Percentiles rank a stretch among this genome's conserved stretches.
phyloP scores from a whole-genome alignment of 2,113 vertebrate species.

The Sinosuthora webbiana region DNA sequence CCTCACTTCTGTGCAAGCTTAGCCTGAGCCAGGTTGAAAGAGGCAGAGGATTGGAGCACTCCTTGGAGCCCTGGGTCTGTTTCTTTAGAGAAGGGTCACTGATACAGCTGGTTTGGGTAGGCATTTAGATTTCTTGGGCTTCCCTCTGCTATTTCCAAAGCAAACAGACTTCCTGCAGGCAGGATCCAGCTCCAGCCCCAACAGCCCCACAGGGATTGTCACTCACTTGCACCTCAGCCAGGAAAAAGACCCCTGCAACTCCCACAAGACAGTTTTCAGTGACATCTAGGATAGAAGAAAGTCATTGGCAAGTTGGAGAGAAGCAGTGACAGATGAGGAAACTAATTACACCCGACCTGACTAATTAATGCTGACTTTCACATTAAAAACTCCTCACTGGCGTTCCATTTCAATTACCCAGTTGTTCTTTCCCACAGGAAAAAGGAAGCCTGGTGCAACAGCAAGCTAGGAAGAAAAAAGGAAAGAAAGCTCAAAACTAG shows the following conservation, averaged over 20 bases:
- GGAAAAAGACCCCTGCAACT: background rate
- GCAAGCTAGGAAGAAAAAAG: background rate
- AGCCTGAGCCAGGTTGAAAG: background rate
- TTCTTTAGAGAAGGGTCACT: background rate
- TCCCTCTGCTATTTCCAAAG: background rate
- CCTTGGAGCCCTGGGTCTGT: background rate
- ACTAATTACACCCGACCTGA: conserved; percentile 63
- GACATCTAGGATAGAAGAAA: conserved; percentile 20
- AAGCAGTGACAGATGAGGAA: conserved; percentile 59
- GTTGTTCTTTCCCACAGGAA: conserved; percentile 47
- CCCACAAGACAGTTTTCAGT: background rate
- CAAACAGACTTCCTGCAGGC: background rate
- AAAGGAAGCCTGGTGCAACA: conserved; percentile 4
- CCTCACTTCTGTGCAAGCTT: background rate
- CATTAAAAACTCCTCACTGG: conserved; percentile 63
- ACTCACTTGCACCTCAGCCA: background rate
- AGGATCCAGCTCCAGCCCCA: background rate
- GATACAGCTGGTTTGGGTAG: background rate
- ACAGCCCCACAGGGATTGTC: background rate
- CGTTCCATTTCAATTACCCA: conserved; percentile 69
- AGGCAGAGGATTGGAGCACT: background rate
- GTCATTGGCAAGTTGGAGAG: conserved; percentile 53
- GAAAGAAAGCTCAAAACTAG: background rate
- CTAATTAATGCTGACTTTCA: conserved; percentile 72
- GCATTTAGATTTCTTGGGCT: background rate